Base-by-base conservation (phyloP, 2,888 invertebrate species). In the Eurois occulta region DNA sequence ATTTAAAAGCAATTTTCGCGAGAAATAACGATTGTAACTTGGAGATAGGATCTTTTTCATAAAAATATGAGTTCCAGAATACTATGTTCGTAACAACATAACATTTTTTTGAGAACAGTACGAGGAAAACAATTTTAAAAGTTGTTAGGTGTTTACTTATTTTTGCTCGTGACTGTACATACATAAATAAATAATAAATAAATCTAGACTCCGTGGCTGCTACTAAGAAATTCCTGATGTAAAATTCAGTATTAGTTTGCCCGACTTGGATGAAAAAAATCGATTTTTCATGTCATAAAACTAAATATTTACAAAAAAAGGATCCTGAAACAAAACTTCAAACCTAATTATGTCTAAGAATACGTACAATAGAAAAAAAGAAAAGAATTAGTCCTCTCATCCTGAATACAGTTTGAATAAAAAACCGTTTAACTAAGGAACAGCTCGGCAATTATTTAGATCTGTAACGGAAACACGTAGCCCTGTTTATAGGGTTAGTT, bases 381-480 rank as follows among this genome's bases (percentile, higher is more conserved):
- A 79, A 78, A 74, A 71, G 21, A 74, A 82, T 71, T 73, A 78
- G 55, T 46, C 58, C 38, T 68, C 28, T 78, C 58, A 52, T 69
- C 32, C 60, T 69, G 46, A 68, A 72, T 66, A 18, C 65, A 28
- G 72, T 75, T 72, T 65, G 52, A 65, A 84, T 79, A 72, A 83
- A 72, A 69, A 84, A 38, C 24, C 60, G 68, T 55, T 74, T 52
- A 41, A 80, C 65, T 75, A 80, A 84, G 69, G 41, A 62, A 73
- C 65, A 71, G 24, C 48, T 35, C 18, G 32, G 75, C 48, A 65
- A 80, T 84, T 80, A 83, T 72, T 84, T 75, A 67, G 72, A 84
- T 75, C 68, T 66, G 75, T 75, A 80, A 75, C 48, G 60, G 78
- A 72, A 74, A 86, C 73, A 82, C 76, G 78, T 86, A 66, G 67